Percentiles rank a stretch among this genome's conserved stretches.
phyloP scores from a whole-genome alignment of 2,797 vertebrate species.

The Sardinella longiceps region DNA sequence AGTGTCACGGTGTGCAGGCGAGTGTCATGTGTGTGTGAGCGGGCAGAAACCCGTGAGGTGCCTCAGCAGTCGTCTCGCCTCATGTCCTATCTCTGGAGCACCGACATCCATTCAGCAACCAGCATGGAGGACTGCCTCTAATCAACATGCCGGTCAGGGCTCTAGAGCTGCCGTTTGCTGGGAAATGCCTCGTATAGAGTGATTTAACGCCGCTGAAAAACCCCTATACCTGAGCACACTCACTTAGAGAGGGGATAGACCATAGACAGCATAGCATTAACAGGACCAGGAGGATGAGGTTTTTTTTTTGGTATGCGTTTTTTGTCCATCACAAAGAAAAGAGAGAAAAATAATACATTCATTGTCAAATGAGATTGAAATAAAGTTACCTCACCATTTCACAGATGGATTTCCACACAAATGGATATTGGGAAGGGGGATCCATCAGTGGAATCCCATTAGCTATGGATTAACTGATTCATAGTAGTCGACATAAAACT shows the following conservation, averaged over 20 bases:
- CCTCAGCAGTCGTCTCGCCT: background rate
- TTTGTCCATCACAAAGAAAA: background rate
- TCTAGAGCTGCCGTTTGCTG: background rate
- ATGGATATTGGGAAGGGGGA: background rate
- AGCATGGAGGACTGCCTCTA: background rate
- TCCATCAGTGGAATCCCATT: background rate
- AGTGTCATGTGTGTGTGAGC: conserved; percentile 20
- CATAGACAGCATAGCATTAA: background rate
- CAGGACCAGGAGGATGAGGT: background rate
- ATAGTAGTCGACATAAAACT: background rate
- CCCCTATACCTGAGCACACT: background rate
- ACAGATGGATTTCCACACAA: background rate
- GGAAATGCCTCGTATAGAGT: background rate
- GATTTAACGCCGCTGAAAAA: background rate
- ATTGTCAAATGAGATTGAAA: conserved; percentile 13
- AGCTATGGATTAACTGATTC: conserved; percentile 18
- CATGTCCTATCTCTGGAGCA: background rate
- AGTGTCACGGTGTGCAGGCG: conserved; percentile 10
- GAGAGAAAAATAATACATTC: background rate
- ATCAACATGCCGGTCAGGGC: conserved; percentile 3
- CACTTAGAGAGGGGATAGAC: background rate
- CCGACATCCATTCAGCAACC: background rate
- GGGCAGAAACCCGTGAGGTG: background rate
- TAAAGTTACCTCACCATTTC: conserved; percentile 15
- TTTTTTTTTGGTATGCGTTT: background rate